Percentiles rank a stretch among this genome's conserved stretches.
Evolutionary conservation across 1,140 invertebrate species (phyloP).

Genomic region (Ceratitis capitata): DNA sequence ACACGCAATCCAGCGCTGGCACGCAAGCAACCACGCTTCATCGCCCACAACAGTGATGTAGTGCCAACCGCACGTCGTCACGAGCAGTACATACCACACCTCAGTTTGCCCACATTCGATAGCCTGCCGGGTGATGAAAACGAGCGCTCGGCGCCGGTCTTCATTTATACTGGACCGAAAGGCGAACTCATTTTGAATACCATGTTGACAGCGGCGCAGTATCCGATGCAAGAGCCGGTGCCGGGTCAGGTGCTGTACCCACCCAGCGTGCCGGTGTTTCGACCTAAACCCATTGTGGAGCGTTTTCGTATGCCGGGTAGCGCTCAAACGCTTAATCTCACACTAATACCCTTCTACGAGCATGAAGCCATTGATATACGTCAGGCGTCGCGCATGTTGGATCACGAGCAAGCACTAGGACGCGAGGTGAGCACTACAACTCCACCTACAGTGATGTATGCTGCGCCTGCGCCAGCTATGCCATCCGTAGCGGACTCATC

Average conservation of each 20-base stretch:
- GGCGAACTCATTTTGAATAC: slow-evolving; percentile 57
- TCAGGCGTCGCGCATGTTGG: neutral
- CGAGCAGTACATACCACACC: slow-evolving; percentile 36
- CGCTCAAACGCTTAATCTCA: slow-evolving; percentile 50
- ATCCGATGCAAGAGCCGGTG: slow-evolving; percentile 62
- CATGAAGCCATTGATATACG: slow-evolving; percentile 54
- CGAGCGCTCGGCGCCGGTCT: slow-evolving; percentile 45
- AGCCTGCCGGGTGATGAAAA: slow-evolving; percentile 52
- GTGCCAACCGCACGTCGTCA: slow-evolving; percentile 1
- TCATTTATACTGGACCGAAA: slow-evolving; percentile 55
- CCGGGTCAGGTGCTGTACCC: slow-evolving; percentile 58
- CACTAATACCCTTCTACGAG: slow-evolving; percentile 59
- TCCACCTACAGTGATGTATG: neutral
- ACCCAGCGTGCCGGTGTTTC: slow-evolving; percentile 56
- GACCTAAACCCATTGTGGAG: slow-evolving; percentile 57
- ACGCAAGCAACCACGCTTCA: neutral
- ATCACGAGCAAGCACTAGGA: neutral
- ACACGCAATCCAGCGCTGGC: neutral
- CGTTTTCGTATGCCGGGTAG: slow-evolving; percentile 50
- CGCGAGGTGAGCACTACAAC: neutral
- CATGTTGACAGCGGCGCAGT: slow-evolving; percentile 53
- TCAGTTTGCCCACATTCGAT: slow-evolving; percentile 55
- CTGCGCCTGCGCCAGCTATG: neutral
- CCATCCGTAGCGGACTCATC: neutral
- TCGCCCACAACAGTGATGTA: neutral